A percentile compares a stretch with the other conserved stretches of the same genome.
Evolutionary conservation across 2,888 invertebrate species (phyloP).

Genomic region (Gnatocerus cornutus): DNA sequence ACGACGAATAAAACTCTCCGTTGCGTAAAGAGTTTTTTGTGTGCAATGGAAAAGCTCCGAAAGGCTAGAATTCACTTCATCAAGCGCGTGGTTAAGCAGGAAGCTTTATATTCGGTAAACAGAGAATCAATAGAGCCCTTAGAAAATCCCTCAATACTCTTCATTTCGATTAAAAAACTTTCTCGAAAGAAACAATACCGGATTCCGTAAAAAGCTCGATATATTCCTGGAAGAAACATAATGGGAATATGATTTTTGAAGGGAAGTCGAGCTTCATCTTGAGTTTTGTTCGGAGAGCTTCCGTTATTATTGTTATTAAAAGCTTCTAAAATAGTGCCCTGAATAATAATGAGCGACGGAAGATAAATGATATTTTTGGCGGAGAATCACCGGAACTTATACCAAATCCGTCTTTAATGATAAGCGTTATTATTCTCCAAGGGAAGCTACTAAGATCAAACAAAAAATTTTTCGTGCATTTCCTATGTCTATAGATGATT

Average conservation of each 20-base stretch:
- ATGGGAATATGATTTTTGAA: slow-evolving; percentile 16
- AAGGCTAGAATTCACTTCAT: slow-evolving; percentile 44
- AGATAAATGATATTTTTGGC: slow-evolving; percentile 18
- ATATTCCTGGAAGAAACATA: neutral
- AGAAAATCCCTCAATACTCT: slow-evolving; percentile 33
- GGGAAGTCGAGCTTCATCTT: neutral
- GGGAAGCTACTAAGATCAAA: no score
- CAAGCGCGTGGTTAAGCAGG: slow-evolving; percentile 49
- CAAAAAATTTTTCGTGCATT: neutral
- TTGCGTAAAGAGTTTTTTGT: slow-evolving; percentile 28
- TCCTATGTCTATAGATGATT: neutral
- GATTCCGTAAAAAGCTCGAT: slow-evolving; percentile 12
- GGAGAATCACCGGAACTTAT: slow-evolving; percentile 6
- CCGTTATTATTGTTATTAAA: slow-evolving; percentile 27
- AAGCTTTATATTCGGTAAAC: slow-evolving; percentile 50
- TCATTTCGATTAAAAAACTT: slow-evolving; percentile 39
- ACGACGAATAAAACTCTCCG: slow-evolving; percentile 19
- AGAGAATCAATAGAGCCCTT: slow-evolving; percentile 48
- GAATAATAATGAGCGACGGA: slow-evolving; percentile 2
- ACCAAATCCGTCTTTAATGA: slow-evolving; percentile 18
- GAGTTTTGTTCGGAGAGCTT: slow-evolving; percentile 11
- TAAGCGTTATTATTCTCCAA: neutral
- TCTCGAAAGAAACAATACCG: slow-evolving; percentile 19
- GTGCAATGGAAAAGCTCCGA: slow-evolving; percentile 14
- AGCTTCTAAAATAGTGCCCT: slow-evolving; percentile 20